Evolutionary conservation across 2,888 invertebrate species (phyloP).

Genomic region (Cybosia mesomella): DNA sequence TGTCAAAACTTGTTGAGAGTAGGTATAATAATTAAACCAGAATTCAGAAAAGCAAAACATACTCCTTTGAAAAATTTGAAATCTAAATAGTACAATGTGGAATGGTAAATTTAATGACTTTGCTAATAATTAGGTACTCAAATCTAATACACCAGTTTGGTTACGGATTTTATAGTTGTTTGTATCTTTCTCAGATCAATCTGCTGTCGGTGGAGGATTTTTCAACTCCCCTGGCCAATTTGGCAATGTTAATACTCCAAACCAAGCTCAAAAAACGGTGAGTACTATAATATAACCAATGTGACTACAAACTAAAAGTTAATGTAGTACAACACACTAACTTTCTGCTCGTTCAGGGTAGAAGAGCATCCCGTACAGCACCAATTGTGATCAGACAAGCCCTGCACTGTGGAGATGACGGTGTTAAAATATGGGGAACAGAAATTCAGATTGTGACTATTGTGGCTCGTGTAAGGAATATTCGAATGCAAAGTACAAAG

Average conservation of each 20-base stretch:
- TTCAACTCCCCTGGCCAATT: constrained; percentile 81
- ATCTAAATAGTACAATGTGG: constrained; percentile 62
- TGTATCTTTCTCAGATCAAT: constrained; percentile 73
- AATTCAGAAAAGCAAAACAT: neutral
- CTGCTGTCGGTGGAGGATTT: constrained; percentile 81
- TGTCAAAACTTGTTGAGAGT: constrained; percentile 4
- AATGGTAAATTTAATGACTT: constrained; percentile 56
- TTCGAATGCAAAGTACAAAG: constrained; percentile 82
- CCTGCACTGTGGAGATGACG: constrained; percentile 80
- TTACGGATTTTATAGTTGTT: constrained; percentile 4
- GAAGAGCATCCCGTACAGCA: constrained; percentile 80
- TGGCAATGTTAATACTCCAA: constrained; percentile 80
- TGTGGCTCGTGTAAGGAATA: constrained; percentile 77
- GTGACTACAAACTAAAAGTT: neutral
- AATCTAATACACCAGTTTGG: neutral
- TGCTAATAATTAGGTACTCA: neutral
- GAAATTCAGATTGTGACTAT: constrained; percentile 81
- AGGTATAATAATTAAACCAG: neutral
- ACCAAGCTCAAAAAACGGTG: constrained; percentile 78
- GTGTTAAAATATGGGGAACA: constrained; percentile 83
- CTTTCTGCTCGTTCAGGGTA: constrained; percentile 62
- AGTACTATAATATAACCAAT: constrained; percentile 31
- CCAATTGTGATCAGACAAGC: constrained; percentile 83
- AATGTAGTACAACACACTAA: neutral
- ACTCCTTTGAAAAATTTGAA: neutral